Conservation (phyloP, 2,797 vertebrate genomes). For the Ispidina lecontei region DNA sequence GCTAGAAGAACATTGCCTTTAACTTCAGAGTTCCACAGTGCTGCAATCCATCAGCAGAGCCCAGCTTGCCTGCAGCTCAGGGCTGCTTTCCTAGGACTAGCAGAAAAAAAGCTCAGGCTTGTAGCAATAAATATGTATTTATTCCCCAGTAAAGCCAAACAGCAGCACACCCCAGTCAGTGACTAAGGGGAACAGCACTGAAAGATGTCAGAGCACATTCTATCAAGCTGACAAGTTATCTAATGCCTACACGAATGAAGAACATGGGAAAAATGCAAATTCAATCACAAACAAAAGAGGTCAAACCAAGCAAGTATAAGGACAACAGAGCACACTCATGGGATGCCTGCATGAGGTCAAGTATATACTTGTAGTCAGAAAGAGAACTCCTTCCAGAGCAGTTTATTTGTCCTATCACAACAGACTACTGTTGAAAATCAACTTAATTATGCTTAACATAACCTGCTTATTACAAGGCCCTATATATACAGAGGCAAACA, state of each 20-base stretch:
- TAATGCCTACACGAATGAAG: background rate
- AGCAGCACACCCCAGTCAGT: background rate
- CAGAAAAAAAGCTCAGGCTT: background rate
- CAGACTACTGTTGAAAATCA: background rate
- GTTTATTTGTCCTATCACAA: background rate
- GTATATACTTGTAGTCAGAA: background rate
- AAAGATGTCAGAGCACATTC: background rate
- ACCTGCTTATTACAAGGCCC: background rate
- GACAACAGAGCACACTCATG: background rate
- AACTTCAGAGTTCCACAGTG: background rate
- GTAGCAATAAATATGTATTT: background rate
- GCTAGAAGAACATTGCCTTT: background rate
- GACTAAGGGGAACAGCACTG: background rate
- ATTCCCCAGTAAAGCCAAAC: background rate
- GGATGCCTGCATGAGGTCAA: background rate
- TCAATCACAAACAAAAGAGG: background rate
- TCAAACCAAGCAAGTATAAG: background rate
- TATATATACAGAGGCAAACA: background rate
- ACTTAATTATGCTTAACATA: background rate
- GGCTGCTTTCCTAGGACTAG: background rate
- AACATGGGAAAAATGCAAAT: background rate
- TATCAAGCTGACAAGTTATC: background rate
- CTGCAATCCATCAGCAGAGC: background rate
- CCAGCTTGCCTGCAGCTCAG: background rate
- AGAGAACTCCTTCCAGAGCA: background rate